Evolutionary conservation across 1,140 invertebrate genomes (phyloP).

Genomic region (Caenorhabditis remanei): DNA sequence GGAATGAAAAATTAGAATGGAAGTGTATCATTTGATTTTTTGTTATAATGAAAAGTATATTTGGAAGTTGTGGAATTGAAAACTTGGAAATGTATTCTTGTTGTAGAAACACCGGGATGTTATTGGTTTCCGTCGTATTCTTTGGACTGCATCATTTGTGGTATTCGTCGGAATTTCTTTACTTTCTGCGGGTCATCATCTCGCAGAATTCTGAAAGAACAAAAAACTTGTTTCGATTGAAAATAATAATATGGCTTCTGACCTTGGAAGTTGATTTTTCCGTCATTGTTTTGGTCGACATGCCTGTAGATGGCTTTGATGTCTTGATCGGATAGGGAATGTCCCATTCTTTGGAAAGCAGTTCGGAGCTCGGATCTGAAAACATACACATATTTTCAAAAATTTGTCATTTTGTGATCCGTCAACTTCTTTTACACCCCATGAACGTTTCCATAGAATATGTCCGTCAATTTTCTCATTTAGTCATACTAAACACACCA

Average conservation of each 20-base stretch:
- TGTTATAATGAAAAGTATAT: not conserved
- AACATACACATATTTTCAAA: not conserved
- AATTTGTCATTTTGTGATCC: not conserved
- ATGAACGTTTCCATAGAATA: not conserved
- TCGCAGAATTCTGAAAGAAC: slow-evolving; percentile 72
- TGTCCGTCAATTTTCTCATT: not conserved
- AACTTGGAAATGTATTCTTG: not conserved
- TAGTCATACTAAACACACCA: no score
- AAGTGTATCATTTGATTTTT: not conserved
- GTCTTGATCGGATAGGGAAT: slow-evolving; percentile 74
- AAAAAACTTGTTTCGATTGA: slow-evolving; percentile 53
- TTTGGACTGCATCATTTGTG: not conserved
- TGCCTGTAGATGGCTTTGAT: slow-evolving; percentile 78
- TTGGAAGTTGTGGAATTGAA: not conserved
- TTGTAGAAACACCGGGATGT: slow-evolving; percentile 13
- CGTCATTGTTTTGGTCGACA: slow-evolving; percentile 77
- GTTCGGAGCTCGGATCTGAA: slow-evolving; percentile 75
- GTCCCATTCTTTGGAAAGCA: slow-evolving; percentile 77
- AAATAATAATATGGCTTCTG: not conserved
- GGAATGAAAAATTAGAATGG: not conserved
- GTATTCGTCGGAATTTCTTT: not conserved
- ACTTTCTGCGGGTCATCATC: slow-evolving; percentile 74
- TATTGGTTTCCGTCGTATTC: not conserved
- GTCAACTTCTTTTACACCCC: not conserved
- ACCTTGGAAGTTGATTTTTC: slow-evolving; percentile 78